phyloP scores from a whole-genome alignment of 2,888 invertebrate genomes.

The Caenorhabditis angaria region DNA sequence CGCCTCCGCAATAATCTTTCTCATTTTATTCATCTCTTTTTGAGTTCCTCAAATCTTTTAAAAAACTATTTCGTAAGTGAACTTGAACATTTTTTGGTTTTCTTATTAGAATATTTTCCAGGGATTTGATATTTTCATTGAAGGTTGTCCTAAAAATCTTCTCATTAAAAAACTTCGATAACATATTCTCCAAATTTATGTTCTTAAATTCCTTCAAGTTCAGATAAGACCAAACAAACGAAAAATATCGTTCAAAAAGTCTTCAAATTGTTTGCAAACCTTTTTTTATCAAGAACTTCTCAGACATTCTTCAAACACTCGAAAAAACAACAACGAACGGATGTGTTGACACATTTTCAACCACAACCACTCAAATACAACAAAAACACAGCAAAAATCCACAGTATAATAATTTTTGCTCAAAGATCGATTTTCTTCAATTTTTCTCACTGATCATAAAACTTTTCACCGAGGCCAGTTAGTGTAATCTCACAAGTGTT shows the following conservation, averaged over 20 bases:
- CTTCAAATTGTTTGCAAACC: not conserved
- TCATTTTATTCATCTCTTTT: not conserved
- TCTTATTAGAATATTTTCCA: no score
- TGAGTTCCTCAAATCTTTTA: no score
- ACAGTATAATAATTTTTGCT: not conserved
- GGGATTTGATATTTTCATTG: no score
- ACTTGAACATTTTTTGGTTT: no score
- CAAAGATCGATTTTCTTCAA: not conserved
- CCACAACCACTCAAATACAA: not conserved
- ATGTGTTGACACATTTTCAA: not conserved
- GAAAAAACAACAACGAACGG: not conserved
- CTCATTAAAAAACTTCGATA: not conserved
- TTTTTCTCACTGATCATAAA: not conserved
- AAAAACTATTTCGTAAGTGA: no score
- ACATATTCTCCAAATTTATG: not conserved
- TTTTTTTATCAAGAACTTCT: not conserved
- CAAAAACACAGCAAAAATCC: not conserved
- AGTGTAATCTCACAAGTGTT: not conserved
- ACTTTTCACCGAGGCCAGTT: no score
- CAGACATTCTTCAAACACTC: not conserved
- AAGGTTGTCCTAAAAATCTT: no score
- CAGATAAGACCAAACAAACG: no score
- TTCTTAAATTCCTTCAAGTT: not conserved
- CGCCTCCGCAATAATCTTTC: constrained; percentile 34
- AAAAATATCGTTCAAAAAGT: no score